Conservation (phyloP, 2,888 invertebrate genomes). For the Macrophya alboannulata region DNA sequence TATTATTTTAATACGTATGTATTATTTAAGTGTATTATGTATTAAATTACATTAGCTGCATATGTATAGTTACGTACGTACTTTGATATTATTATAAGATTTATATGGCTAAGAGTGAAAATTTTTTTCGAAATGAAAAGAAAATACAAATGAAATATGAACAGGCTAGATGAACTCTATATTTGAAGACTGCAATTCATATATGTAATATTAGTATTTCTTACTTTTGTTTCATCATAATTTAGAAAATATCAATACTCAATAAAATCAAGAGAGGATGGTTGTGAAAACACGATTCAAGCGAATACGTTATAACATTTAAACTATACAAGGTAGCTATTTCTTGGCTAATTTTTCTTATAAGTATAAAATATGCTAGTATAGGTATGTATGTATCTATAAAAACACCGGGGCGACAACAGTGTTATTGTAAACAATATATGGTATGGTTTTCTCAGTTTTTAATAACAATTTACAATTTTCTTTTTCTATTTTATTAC, state of each 20-base stretch:
- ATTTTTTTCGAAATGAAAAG: not conserved
- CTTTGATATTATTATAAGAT: not conserved
- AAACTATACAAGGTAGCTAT: conserved; percentile 31
- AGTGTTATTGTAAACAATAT: not conserved
- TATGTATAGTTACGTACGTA: conserved; percentile 6
- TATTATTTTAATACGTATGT: not conserved
- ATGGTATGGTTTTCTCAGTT: conserved; percentile 6
- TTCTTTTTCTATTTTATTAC: not conserved
- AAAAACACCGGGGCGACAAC: not conserved
- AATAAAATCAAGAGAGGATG: not conserved
- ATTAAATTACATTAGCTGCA: not conserved
- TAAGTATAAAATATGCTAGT: conserved; percentile 25
- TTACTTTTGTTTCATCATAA: not conserved
- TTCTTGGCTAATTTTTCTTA: conserved; percentile 3
- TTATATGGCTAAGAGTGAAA: not conserved
- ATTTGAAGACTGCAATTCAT: not conserved
- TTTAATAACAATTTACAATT: conserved; percentile 40
- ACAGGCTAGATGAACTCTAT: not conserved
- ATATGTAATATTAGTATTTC: not conserved
- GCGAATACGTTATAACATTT: not conserved
- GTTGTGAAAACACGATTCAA: conserved; percentile 2
- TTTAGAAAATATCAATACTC: not conserved
- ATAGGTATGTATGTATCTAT: not conserved
- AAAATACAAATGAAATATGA: not conserved
- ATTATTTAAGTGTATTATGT: not conserved